Evolutionary conservation across 1,140 invertebrate species (phyloP), one percentile per base, ranked within the genome.

Genomic region (Drosophila ohnishii): DNA sequence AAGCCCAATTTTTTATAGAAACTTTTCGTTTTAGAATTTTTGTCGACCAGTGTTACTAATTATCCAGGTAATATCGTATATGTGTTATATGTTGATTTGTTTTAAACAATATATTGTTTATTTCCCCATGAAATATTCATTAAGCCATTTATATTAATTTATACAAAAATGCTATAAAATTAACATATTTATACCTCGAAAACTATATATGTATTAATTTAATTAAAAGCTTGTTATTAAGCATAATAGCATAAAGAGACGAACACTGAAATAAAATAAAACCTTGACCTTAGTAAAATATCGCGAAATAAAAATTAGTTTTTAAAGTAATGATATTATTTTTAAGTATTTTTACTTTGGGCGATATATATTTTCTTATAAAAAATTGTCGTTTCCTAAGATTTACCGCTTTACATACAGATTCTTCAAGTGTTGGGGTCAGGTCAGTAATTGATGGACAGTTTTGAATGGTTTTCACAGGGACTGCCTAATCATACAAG

Each of bases 171-270:
- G 13, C 6, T n/a, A 14, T 25, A 58, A 30, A n/a, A 39, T 34
- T 39, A n/a, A 19, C 11, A 51, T 51, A 22, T 34, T 34, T 37
- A 16, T 30, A 39, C 5, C 11, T 16, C 5, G 7, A 51, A 34
- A 22, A 22, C 19, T 34, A 42, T 64, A 34, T n/a, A n/a, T n/a
- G n/a, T 35, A 51, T 64, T 19, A 37, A 63, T 48, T 28, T 7
- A 51, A 42, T 56, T 3, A 40, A 30, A 30, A 19, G 25, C 25
- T 40, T 58, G 35, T 58, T 22, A 14, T 32, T 1, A 62, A 40
- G 25, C 37, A 32, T n/a, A 30, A 19, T 30, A 37, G 4, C 25
- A 22, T 14, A 51, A 35, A 13, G 11, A 51, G 50, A 16, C 19
- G 16, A 35, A 51, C 16, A 35, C 10, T 51, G n/a, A 51, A 34